Base-by-base conservation (phyloP, 2,113 vertebrate species). In the Antechinus flavipes region DNA sequence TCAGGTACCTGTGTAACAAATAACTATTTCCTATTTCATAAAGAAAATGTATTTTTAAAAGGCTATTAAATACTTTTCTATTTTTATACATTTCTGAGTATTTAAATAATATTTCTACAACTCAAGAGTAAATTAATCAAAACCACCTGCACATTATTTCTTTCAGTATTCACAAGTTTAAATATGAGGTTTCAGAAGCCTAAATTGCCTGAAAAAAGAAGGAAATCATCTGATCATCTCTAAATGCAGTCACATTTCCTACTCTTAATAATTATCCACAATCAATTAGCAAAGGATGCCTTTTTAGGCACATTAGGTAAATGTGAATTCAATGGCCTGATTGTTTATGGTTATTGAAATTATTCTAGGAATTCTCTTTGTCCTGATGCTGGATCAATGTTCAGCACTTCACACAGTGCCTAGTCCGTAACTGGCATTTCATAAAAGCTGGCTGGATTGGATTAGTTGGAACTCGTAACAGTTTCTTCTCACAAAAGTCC, bases 61-160 rank as follows among this genome's bases (percentile, higher is more conserved):
- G n/a, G n/a, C 91, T 94, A n/a, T 89, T 50, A 91, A 93, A 93
- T 90, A 91, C 53, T 46, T 96, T 27, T 55, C n/a, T 93, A 47
- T 93, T 89, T 94, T 95, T n/a, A 92, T 93, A 93, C 0, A 25
- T 95, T 89, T 42, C 92, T 90, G 94, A 96, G 94, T 4, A 54
- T 52, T 90, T 46, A 97, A 96, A 42, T 30, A 91, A 47, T 53
- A 97, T 94, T 96, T 97, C 47, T 58, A 84, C 24, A 54, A 49
- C 54, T 96, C 93, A 53, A 58, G 22, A 25, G 52, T 52, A 94
- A 95, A 30, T 90, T 42, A 76, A 94, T 94, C 93, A 92, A 94
- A 97, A 93, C 30, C 54, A 95, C 1, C 54, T 27, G 54, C 2
- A 16, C 14, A 10, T 47, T 93, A 84, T 76, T 94, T 94, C 35